Evolutionary conservation across 2,888 invertebrate genomes (phyloP).

Genomic region (Pediacus dermestoides): DNA sequence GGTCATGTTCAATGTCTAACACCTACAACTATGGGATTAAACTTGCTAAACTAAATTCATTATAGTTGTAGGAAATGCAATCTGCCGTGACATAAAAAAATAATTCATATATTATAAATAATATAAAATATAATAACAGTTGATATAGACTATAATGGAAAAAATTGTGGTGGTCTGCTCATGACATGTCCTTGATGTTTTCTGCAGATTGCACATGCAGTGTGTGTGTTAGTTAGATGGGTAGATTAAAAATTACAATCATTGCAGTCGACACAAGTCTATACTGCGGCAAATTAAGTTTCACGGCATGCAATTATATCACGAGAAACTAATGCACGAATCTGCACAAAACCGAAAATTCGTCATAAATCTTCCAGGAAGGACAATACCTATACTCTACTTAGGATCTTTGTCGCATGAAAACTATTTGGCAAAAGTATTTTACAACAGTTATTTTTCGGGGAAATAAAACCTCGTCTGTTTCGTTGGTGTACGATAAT

Average conservation of each 20-base stretch:
- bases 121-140: neutral
- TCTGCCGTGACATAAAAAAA: constrained; percentile 13
- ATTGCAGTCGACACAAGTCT: constrained; percentile 3
- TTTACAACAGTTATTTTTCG: no score
- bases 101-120: constrained; percentile 1
- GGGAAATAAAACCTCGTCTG: no score
- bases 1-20: constrained; percentile 40
- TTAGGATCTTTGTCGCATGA: no score
- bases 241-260: constrained; percentile 1
- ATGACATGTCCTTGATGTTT: constrained; percentile 18
- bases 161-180: no score
- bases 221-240: constrained; percentile 4
- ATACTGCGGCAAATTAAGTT: constrained; percentile 2
- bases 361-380: no score
- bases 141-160: no score
- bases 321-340: neutral
- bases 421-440: no score
- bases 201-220: constrained; percentile 15
- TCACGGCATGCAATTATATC: constrained; percentile 2
- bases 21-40: constrained; percentile 13
- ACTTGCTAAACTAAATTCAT: neutral
- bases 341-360: neutral
- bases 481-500: no score
- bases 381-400: no score
- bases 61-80: constrained; percentile 14